Base-by-base conservation (phyloP, 2,888 invertebrate genomes). In the Trachelus tabidus region DNA sequence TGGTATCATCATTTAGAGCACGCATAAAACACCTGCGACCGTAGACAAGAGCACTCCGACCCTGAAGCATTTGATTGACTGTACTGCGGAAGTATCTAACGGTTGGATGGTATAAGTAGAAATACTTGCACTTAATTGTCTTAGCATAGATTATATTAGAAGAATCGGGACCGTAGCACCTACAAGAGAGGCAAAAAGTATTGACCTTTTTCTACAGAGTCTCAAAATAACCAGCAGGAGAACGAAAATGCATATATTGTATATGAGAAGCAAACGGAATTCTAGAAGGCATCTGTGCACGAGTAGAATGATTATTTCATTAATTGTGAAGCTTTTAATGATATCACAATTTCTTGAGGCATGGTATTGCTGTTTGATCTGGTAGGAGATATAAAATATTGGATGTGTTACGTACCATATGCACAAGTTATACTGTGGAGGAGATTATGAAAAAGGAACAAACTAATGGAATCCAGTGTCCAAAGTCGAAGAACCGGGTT, bases 11-110 rank as follows among this genome's bases (percentile, higher is more conserved):
- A 76, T 73, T 74, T 75, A 75, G 56, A 73, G 76, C 71, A 34
- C 71, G 37, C 12, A 34, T 69, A 71, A 35, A 30, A 23, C 23
- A 71, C 69, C 56, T 56, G 23, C 23, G 23, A 56, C 1, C 56
- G 23, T 56, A 56, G 23, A 56, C 23, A 23, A 56, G 56, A 56
- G 56, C 23, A 56, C 56, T 56, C 23, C 9, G 9, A 23, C 9
- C 56, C 56, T 56, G 56, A 71, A 56, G 73, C 81, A 73, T 78
- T 73, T 56, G 76, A 78, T 76, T 69, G 68, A 75, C 31, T 68
- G 69, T 3, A 79, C 78, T 69, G 76, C 31, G 37, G 69, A 76
- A 73, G 35, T 68, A 73, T 68, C 35, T 75, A 73, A 68, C 33
- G 23, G 31, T 71, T 71, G 71, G 71, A 71, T 71, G 31, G 71